Evolutionary conservation across 2,888 invertebrate species (phyloP), one percentile per base, ranked within the genome.

Genomic region (Eristalis intricaria): DNA sequence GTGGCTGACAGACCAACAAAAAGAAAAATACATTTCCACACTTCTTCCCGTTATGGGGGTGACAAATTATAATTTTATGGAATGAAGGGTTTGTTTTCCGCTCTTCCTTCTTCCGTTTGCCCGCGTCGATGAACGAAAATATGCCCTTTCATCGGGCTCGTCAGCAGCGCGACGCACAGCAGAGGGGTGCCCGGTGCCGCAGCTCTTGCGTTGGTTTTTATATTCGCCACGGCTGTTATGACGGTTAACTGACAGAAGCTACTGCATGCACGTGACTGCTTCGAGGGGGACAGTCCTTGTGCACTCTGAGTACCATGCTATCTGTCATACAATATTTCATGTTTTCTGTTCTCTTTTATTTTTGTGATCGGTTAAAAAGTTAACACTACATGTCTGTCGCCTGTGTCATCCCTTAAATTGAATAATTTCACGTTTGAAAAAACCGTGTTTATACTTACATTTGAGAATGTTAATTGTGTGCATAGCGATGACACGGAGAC

Each of bases 381-480:
- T 23, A 68, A 13, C 43, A 35, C 15, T 15, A n/a, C 73, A 68
- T 8, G 68, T 50, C 29, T 4, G 50, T 19, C 19, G 2, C 19
- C 15, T 23, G 79, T 83, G 84, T 83, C 87, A 84, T 87, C 84
- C 79, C 79, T 87, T 84, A 84, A 86, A 87, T 84, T 84, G 87
- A 84, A 84, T 84, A 80, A 87, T 84, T 79, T 80, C 38, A 84
- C 68, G 50, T 69, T 80, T 38, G 56, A 40, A 60, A 50, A 70
- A 84, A 65, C 11, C 50, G n/a, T 79, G 64, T 84, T 70, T 86
- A 66, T 78, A 15, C 26, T 23, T 15, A 29, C 40, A 86, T 87
- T 79, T 80, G 71, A 75, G 87, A 83, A 83, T 79, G 84, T 87
- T 87, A 87, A 87, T 84, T 87, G 87, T 87, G 83, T 79, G 87